Percentiles rank a stretch among this genome's conserved stretches.
Conservation (phyloP, 2,888 invertebrate genomes). For the Machimus rusticus region DNA sequence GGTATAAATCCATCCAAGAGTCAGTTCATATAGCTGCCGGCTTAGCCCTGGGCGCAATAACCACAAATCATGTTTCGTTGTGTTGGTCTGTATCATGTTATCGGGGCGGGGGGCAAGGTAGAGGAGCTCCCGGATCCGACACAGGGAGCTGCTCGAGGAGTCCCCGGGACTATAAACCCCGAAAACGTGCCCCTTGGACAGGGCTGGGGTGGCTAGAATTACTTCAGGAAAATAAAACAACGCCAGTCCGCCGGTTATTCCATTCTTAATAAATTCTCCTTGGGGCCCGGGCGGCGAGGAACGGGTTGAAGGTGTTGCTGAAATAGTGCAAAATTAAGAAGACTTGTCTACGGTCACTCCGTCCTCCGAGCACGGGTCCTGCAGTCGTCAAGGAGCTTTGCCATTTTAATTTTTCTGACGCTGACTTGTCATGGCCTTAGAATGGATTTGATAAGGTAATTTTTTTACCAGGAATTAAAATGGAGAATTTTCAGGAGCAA, state of each 20-base stretch:
- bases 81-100: conserved; percentile 38
- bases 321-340: conserved; percentile 38
- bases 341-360: conserved; percentile 13
- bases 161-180: neutral
- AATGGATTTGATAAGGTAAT: neutral
- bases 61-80: conserved; percentile 43
- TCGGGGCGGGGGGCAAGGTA: neutral
- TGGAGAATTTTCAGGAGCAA: neutral
- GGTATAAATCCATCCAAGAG: conserved; percentile 48
- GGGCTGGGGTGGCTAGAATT: conserved; percentile 10
- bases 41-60: conserved; percentile 45
- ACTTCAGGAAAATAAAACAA: conserved; percentile 39
- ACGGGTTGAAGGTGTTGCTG: neutral
- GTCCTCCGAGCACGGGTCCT: neutral
- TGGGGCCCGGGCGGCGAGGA: neutral
- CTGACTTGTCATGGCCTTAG: neutral
- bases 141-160: neutral
- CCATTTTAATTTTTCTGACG: conserved; percentile 5
- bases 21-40: conserved; percentile 46
- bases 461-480: neutral
- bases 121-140: neutral
- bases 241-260: conserved; percentile 27
- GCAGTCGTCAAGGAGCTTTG: neutral
- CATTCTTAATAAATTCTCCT: conserved; percentile 35
- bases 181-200: neutral